Evolutionary conservation across 1,140 invertebrate genomes (phyloP).

Genomic region (Vollenhovia emeryi): DNA sequence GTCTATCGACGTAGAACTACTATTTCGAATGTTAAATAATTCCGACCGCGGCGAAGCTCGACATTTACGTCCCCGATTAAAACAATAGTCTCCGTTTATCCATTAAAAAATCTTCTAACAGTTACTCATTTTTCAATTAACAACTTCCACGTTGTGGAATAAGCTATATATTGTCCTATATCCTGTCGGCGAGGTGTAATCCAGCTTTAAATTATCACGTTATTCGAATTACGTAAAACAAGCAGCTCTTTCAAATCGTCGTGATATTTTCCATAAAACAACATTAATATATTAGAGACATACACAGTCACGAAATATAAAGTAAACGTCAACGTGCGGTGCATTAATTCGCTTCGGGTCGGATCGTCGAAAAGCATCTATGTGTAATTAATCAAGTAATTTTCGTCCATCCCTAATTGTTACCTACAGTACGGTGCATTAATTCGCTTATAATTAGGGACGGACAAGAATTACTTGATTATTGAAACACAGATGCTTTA

Average conservation of each 20-base stretch:
- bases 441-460: too few species aligned
- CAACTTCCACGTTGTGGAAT: not conserved
- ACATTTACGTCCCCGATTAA: not conserved
- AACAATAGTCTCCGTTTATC: not conserved
- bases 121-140: not conserved
- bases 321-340: not conserved
- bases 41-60: not conserved
- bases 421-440: too few species aligned
- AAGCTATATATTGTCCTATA: not conserved
- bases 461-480: too few species aligned
- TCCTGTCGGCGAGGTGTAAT: not conserved
- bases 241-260: not conserved
- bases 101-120: not conserved
- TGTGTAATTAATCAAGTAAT: too few species aligned
- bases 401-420: too few species aligned
- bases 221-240: not conserved
- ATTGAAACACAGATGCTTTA: too few species aligned
- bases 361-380: too few species aligned
- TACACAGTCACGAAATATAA: not conserved
- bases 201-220: not conserved
- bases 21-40: not conserved
- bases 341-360: too few species aligned
- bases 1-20: not conserved
- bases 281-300: not conserved
- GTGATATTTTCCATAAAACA: not conserved